Percentiles rank a stretch among this genome's conserved stretches.
Evolutionary conservation across 2,888 invertebrate species (phyloP).

Genomic region (Amiota mariae): DNA sequence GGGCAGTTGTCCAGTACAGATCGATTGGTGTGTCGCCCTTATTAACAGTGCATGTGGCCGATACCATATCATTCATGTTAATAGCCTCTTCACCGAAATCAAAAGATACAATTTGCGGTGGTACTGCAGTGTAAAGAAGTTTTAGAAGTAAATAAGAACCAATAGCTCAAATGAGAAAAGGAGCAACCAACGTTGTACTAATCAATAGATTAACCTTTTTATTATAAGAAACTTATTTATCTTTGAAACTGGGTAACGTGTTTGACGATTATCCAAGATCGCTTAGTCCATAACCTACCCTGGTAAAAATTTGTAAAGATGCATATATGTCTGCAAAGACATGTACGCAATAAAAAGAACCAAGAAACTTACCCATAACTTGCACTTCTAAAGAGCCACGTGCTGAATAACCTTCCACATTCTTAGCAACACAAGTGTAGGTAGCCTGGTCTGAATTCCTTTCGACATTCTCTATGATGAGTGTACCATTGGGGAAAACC

Average conservation of each 20-base stretch:
- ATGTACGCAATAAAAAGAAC: slow-evolving; percentile 31
- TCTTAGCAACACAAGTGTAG: slow-evolving; percentile 94
- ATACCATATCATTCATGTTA: slow-evolving; percentile 85
- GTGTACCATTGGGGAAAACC: slow-evolving; percentile 92
- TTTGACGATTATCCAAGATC: not conserved
- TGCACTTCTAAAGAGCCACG: slow-evolving; percentile 91
- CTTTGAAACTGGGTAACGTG: too few species aligned
- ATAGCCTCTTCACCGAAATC: slow-evolving; percentile 84
- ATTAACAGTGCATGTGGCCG: slow-evolving; percentile 81
- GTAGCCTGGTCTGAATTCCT: slow-evolving; percentile 93
- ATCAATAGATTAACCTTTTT: slow-evolving; percentile 19
- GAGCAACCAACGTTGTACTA: slow-evolving; percentile 56
- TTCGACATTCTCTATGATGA: slow-evolving; percentile 95
- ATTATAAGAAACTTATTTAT: too few species aligned
- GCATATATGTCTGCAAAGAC: not conserved
- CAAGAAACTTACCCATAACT: slow-evolving; percentile 91
- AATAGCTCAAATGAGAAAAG: slow-evolving; percentile 22
- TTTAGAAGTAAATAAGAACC: slow-evolving; percentile 5
- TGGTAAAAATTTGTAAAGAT: not conserved
- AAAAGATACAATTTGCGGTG: slow-evolving; percentile 86
- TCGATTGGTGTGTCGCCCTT: slow-evolving; percentile 87
- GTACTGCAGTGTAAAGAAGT: slow-evolving; percentile 75
- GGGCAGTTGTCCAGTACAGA: slow-evolving; percentile 78
- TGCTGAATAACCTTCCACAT: slow-evolving; percentile 91
- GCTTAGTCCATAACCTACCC: not conserved